Evolutionary conservation across 2,888 invertebrate species (phyloP).

Genomic region (Anticlea derivata): DNA sequence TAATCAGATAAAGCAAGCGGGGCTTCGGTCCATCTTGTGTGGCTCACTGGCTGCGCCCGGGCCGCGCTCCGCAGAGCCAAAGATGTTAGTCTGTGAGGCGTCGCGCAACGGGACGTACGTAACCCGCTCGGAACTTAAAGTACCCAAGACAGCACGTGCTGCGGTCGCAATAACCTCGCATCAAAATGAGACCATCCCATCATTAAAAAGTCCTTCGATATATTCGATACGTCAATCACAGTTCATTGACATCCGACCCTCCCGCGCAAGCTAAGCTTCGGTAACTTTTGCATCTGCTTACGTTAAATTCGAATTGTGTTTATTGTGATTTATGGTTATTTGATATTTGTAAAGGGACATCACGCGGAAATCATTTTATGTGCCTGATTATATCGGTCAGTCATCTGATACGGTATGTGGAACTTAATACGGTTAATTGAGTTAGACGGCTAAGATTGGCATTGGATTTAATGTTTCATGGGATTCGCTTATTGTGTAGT

Average conservation of each 20-base stretch:
- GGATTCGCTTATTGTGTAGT: constrained; percentile 11
- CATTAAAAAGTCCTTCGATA: constrained; percentile 34
- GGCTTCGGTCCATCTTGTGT: constrained; percentile 68
- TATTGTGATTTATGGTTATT: constrained; percentile 27
- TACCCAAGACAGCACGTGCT: constrained; percentile 41
- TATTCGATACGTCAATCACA: constrained; percentile 42
- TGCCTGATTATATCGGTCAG: constrained; percentile 26
- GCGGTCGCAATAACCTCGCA: constrained; percentile 42
- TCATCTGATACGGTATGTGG: constrained; percentile 26
- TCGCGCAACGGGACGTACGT: constrained; percentile 74
- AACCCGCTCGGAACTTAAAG: constrained; percentile 44
- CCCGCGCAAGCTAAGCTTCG: constrained; percentile 33
- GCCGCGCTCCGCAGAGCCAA: constrained; percentile 48
- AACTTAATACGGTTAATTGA: constrained; percentile 44
- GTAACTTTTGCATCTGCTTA: constrained; percentile 36
- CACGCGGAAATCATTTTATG: constrained; percentile 22
- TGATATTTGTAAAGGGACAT: constrained; percentile 6
- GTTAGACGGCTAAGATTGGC: constrained; percentile 32
- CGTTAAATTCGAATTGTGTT: constrained; percentile 32
- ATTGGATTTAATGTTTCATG: constrained; percentile 10
- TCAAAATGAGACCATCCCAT: constrained; percentile 39
- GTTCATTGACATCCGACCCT: constrained; percentile 49
- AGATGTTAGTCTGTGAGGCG: constrained; percentile 66
- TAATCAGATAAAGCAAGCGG: constrained; percentile 73
- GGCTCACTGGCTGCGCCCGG: constrained; percentile 36